Evolutionary conservation across 2,888 invertebrate species (phyloP).

Genomic region (Xanthorhoe designata): DNA sequence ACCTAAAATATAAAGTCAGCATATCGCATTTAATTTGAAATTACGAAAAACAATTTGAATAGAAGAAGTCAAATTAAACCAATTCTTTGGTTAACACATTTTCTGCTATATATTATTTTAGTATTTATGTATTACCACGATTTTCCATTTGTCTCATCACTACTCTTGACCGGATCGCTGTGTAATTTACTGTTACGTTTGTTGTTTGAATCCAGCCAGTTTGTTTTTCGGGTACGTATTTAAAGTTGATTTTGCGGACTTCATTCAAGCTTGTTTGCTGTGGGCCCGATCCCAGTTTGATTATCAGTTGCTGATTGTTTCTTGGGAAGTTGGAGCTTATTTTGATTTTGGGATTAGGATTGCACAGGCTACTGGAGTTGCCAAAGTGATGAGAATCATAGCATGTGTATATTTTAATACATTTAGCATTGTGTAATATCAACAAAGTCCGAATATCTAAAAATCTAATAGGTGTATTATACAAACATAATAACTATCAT

Average conservation of each 20-base stretch:
- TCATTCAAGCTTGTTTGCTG: constrained; percentile 51
- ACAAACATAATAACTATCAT: too few relatives aligned
- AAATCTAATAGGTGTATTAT: too few relatives aligned
- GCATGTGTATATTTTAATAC: too few relatives aligned
- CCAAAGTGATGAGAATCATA: not conserved
- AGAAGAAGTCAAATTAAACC: too few relatives aligned
- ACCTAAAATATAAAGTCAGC: too few relatives aligned
- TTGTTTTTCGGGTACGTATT: constrained; percentile 67
- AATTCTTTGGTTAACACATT: too few relatives aligned
- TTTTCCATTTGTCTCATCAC: constrained; percentile 32
- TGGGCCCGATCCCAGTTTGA: constrained; percentile 36
- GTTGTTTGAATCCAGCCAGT: constrained; percentile 58
- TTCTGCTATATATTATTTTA: too few relatives aligned
- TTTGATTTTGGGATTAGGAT: not conserved
- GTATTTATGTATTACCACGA: too few relatives aligned
- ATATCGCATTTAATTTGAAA: too few relatives aligned
- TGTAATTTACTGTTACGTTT: constrained; percentile 76
- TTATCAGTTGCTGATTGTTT: constrained; percentile 38
- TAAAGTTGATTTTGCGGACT: constrained; percentile 54
- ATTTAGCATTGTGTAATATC: too few relatives aligned
- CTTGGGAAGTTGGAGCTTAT: constrained; percentile 25
- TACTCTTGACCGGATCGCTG: constrained; percentile 61
- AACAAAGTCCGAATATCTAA: too few relatives aligned
- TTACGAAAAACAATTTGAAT: too few relatives aligned
- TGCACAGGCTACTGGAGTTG: not conserved